Evolutionary conservation across 2,113 vertebrate genomes (phyloP).

Genomic region (Tautogolabrus adspersus): DNA sequence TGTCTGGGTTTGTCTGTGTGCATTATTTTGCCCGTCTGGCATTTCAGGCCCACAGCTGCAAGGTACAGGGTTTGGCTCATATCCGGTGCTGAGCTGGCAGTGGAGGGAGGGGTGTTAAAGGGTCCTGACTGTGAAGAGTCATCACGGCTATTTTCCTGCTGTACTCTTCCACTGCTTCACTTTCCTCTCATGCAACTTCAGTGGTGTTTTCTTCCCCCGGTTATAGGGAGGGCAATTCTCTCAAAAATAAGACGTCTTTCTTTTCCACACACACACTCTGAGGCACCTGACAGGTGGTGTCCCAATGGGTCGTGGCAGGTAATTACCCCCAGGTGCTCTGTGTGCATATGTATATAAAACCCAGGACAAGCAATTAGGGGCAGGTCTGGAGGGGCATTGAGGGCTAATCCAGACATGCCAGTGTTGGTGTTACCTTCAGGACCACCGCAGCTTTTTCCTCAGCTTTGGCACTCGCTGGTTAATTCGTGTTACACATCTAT

Average conservation of each 20-base stretch:
- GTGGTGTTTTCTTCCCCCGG: constrained; percentile 17
- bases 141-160: constrained; percentile 52
- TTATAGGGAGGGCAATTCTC: constrained; percentile 6
- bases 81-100: constrained; percentile 70
- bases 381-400: constrained; percentile 2
- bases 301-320: constrained; percentile 36
- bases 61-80: constrained; percentile 61
- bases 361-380: constrained; percentile 5
- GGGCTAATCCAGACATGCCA: constrained; percentile 51
- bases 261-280: constrained; percentile 1
- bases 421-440: constrained; percentile 53
- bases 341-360: constrained; percentile 26
- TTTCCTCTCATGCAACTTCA: constrained; percentile 3
- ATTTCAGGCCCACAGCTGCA: constrained; percentile 64
- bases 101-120: constrained; percentile 48
- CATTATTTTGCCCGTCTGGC: constrained; percentile 60
- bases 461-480: constrained; percentile 12
- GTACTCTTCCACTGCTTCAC: constrained; percentile 40
- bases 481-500: constrained; percentile 48
- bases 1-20: constrained; percentile 32
- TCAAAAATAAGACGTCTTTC: constrained; percentile 41
- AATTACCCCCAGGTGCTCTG: constrained; percentile 58
- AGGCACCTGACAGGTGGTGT: constrained; percentile 46
- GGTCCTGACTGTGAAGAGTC: constrained; percentile 48
- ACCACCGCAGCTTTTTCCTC: constrained; percentile 12